phyloP scores from a whole-genome alignment of 2,113 vertebrate species.

The Rissa tridactyla region DNA sequence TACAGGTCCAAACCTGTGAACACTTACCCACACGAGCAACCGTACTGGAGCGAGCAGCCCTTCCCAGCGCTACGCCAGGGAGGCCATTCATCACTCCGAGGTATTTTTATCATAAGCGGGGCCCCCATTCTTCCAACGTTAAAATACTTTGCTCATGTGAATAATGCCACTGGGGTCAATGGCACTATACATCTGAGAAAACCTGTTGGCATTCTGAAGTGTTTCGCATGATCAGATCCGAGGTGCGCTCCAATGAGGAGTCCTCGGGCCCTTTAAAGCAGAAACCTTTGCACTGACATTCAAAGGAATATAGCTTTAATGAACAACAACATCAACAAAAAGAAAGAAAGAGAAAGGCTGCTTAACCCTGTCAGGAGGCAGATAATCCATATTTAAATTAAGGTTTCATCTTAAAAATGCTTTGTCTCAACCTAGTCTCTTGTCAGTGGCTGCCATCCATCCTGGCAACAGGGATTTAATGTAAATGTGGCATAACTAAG shows the following conservation, averaged over 20 bases:
- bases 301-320: conserved; percentile 46
- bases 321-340: conserved; percentile 27
- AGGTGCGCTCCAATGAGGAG: not conserved
- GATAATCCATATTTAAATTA: conserved; percentile 62
- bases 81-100: not conserved
- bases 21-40: not conserved
- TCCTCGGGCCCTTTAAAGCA: not conserved
- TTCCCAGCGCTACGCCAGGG: not conserved
- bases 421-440: conserved; percentile 60
- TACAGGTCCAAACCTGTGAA: not conserved
- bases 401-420: conserved; percentile 63
- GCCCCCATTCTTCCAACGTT: not conserved
- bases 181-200: not conserved
- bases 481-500: conserved; percentile 74
- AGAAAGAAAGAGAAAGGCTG: conserved; percentile 15
- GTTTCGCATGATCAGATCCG: not conserved
- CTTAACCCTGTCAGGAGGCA: conserved; percentile 45
- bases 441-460: conserved; percentile 66
- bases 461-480: conserved; percentile 67
- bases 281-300: conserved; percentile 8
- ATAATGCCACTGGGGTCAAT: not conserved
- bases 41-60: not conserved
- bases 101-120: not conserved
- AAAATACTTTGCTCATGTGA: not conserved
- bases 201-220: not conserved